Conservation (phyloP, 2,797 vertebrate genomes). For the Sebastes cheni region DNA sequence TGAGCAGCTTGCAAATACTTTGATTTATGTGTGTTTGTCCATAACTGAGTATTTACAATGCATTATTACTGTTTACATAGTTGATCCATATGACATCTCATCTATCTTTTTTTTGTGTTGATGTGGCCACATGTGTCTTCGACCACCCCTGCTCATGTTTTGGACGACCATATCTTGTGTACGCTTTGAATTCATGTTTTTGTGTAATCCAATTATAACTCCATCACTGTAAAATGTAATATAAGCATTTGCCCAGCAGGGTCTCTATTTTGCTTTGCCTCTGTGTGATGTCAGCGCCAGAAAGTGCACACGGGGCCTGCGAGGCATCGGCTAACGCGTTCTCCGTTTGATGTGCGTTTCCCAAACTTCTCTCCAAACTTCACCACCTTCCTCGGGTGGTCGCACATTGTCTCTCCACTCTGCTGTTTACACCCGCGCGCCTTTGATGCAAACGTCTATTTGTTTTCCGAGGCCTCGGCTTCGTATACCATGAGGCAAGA, state of each 20-base stretch:
- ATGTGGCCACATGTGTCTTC: constrained; percentile 23
- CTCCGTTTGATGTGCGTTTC: constrained; percentile 63
- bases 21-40: constrained; percentile 22
- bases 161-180: constrained; percentile 7
- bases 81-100: constrained; percentile 28
- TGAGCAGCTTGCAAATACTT: constrained; percentile 12
- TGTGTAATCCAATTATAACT: constrained; percentile 10
- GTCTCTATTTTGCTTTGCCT: not conserved
- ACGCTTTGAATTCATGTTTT: constrained; percentile 6
- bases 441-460: constrained; percentile 77
- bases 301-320: constrained; percentile 24
- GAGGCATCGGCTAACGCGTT: constrained; percentile 26
- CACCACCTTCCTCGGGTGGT: constrained; percentile 50
- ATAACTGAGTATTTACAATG: constrained; percentile 28
- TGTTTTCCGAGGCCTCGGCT: constrained; percentile 73
- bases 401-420: constrained; percentile 53
- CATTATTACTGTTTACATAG: constrained; percentile 29
- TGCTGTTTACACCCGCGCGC: constrained; percentile 69
- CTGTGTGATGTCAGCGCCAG: constrained; percentile 2
- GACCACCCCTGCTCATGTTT: constrained; percentile 11
- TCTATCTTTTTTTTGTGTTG: constrained; percentile 24
- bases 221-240: not conserved
- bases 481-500: constrained; percentile 63
- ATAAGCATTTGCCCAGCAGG: not conserved
- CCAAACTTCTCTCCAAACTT: constrained; percentile 42